A percentile compares a stretch with the other conserved stretches of the same genome.
phyloP scores from a whole-genome alignment of 1,140 invertebrate species.

The Drosophila nigromelanica region DNA sequence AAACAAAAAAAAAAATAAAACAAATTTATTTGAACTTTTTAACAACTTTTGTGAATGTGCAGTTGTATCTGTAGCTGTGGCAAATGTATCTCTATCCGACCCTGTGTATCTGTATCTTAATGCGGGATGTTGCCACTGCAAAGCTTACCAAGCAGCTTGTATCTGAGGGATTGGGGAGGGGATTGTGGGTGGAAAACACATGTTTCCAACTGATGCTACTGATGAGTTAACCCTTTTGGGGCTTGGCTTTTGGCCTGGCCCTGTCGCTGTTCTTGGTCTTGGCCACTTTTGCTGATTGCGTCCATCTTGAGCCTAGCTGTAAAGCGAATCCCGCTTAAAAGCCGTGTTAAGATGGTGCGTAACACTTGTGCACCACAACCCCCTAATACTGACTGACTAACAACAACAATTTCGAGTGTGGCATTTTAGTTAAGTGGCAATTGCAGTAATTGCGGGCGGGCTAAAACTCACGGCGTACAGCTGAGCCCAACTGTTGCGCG shows the following conservation, averaged over 20 bases:
- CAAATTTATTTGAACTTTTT: conserved; percentile 82
- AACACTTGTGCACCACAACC: not conserved
- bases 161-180: conserved; percentile 19
- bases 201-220: conserved; percentile 5
- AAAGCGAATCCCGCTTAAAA: conserved; percentile 2
- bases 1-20: conserved; percentile 54
- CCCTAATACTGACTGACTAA: not conserved
- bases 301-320: not conserved
- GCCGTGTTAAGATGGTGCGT: not conserved
- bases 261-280: conserved; percentile 1
- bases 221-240: conserved; percentile 22
- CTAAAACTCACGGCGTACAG: conserved; percentile 11
- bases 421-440: conserved; percentile 56
- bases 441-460: conserved; percentile 45
- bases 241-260: not conserved
- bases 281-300: conserved; percentile 70
- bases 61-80: conserved; percentile 21
- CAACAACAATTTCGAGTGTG: conserved; percentile 20
- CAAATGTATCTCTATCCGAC: conserved; percentile 14
- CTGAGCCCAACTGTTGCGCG: conserved; percentile 65
- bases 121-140: conserved; percentile 35
- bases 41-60: conserved; percentile 66
- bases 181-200: conserved; percentile 1
- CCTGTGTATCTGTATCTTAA: conserved; percentile 15
- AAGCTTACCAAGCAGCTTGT: conserved; percentile 47